Percentiles rank a stretch among this genome's conserved stretches.
phyloP scores from a whole-genome alignment of 2,888 invertebrate genomes.

The Athripsodes cinereus region DNA sequence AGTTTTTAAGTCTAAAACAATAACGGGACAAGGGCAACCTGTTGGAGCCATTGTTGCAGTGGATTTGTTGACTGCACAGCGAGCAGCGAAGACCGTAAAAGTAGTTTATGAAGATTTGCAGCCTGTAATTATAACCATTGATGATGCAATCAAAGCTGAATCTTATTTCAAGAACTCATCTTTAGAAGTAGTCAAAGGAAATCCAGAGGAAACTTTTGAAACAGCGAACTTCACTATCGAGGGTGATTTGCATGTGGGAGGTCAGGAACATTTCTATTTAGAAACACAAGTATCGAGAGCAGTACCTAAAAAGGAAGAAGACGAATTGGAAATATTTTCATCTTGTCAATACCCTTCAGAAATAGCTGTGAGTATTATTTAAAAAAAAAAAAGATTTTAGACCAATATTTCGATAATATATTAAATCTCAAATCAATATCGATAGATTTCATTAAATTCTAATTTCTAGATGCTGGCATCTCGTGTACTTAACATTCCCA shows the following conservation, averaged over 20 bases:
- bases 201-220: constrained; percentile 61
- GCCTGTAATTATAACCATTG: constrained; percentile 79
- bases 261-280: constrained; percentile 95
- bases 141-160: constrained; percentile 75
- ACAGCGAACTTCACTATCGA: constrained; percentile 68
- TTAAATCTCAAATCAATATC: background rate
- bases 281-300: constrained; percentile 76
- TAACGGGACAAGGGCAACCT: constrained; percentile 73
- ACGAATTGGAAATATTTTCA: constrained; percentile 79
- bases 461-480: constrained; percentile 59
- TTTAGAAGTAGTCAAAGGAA: constrained; percentile 56
- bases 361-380: constrained; percentile 52
- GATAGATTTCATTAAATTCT: background rate
- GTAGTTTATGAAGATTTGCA: constrained; percentile 75
- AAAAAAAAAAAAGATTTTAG: background rate
- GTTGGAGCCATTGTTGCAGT: constrained; percentile 77
- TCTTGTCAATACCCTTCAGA: constrained; percentile 82
- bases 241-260: constrained; percentile 73
- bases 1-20: constrained; percentile 72
- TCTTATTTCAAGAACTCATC: constrained; percentile 63
- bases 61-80: constrained; percentile 73
- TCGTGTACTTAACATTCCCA: constrained; percentile 64
- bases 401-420: background rate
- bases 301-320: constrained; percentile 64
- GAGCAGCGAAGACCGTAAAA: constrained; percentile 74